Conservation (phyloP, 2,888 invertebrate species). For the Cephus pulcher region DNA sequence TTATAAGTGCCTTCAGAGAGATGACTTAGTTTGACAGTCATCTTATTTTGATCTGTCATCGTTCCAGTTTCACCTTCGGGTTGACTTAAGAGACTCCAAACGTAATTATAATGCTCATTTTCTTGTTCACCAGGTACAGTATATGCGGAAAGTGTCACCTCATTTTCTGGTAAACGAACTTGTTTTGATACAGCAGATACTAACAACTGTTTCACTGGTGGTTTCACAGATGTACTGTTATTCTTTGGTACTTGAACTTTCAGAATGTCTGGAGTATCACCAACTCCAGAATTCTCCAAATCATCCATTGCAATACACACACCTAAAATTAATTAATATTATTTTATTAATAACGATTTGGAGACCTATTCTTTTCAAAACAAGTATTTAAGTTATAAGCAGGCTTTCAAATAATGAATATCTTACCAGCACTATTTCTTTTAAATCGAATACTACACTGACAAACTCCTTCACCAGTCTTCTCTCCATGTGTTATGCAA, state of each 20-base stretch:
- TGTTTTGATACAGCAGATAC: slow-evolving; percentile 83
- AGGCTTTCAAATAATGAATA: not conserved
- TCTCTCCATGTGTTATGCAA: slow-evolving; percentile 71
- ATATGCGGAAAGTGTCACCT: slow-evolving; percentile 85
- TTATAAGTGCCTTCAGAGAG: slow-evolving; percentile 89
- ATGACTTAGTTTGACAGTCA: slow-evolving; percentile 84
- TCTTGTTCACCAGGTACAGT: slow-evolving; percentile 82
- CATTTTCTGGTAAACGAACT: slow-evolving; percentile 85
- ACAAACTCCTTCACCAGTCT: slow-evolving; percentile 77
- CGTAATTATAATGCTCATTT: slow-evolving; percentile 84
- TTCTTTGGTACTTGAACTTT: slow-evolving; percentile 21
- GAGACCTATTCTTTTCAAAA: slow-evolving; percentile 1
- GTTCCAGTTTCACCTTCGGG: slow-evolving; percentile 83
- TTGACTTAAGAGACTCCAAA: slow-evolving; percentile 88
- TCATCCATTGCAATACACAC: slow-evolving; percentile 42
- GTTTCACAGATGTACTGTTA: slow-evolving; percentile 63
- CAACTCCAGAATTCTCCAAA: slow-evolving; percentile 34
- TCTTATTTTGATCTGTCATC: slow-evolving; percentile 86
- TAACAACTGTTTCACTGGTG: slow-evolving; percentile 75
- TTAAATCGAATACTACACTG: slow-evolving; percentile 76
- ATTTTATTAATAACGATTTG: not conserved
- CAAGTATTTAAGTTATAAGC: not conserved
- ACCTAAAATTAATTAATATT: slow-evolving; percentile 36
- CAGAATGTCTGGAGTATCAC: slow-evolving; percentile 41
- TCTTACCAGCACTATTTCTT: slow-evolving; percentile 67